A percentile compares a stretch with the other conserved stretches of the same genome.
Evolutionary conservation across 2,888 invertebrate genomes (phyloP).

Genomic region (Cephus pulcher): DNA sequence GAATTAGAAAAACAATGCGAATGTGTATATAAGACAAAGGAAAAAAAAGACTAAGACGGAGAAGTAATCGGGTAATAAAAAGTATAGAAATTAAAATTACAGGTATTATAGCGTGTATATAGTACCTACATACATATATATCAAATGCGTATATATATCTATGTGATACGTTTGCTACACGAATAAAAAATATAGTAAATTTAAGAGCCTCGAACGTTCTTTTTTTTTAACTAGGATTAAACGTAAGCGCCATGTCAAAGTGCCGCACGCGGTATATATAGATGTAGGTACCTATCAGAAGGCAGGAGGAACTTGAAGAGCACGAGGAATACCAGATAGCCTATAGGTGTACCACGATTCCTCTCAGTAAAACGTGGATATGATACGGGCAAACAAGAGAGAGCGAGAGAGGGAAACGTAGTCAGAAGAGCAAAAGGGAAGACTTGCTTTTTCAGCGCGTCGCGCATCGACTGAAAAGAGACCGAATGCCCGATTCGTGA

Average conservation of each 20-base stretch:
- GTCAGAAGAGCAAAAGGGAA: neutral
- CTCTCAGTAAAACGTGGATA: constrained; percentile 9
- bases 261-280: neutral
- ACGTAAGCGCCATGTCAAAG: neutral
- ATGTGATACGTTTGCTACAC: neutral
- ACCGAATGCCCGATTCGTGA: constrained; percentile 17
- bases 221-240: neutral
- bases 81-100: neutral
- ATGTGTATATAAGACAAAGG: neutral
- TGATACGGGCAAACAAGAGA: neutral
- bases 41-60: neutral
- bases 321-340: neutral
- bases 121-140: neutral
- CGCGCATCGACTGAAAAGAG: constrained; percentile 20
- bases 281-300: neutral
- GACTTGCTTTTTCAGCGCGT: constrained; percentile 7
- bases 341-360: constrained; percentile 23
- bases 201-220: neutral
- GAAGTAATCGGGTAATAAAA: neutral
- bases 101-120: neutral
- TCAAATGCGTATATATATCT: neutral
- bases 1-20: neutral
- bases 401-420: constrained; percentile 22
- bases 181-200: neutral
- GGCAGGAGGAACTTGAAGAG: neutral